These are phyloP conservation scores for Menura novaehollandiae DNA, from an alignment of 2,113 vertebrate species.

Conservation along the genomic window DNA sequence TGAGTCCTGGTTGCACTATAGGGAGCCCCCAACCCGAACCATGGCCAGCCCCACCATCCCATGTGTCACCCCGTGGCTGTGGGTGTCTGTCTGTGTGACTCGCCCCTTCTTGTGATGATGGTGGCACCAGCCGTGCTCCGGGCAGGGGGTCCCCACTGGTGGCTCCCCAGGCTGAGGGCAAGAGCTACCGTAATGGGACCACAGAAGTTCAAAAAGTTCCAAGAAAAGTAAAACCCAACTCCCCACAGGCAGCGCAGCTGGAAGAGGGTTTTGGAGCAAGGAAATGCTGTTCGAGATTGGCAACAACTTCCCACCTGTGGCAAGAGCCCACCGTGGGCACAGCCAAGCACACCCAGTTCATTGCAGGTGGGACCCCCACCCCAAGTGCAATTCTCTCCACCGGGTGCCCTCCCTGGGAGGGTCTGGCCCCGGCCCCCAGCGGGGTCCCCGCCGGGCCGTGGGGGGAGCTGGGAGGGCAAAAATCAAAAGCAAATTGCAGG, in stretches of 20 bases:
- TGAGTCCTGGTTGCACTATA: fast-evolving
- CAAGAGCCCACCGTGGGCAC: not conserved
- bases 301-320: not conserved
- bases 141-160: not conserved
- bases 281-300: not conserved
- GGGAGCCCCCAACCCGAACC: not conserved
- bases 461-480: constrained; percentile 2
- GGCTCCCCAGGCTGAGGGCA: fast-evolving
- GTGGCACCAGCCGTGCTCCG: fast-evolving
- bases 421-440: not conserved
- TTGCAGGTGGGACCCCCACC: not conserved
- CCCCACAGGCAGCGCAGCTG: not conserved
- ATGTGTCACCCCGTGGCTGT: fast-evolving
- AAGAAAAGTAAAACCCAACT: not conserved
- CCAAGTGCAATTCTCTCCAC: fast-evolving
- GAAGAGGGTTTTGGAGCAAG: not conserved
- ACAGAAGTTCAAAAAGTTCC: not conserved
- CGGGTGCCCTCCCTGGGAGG: not conserved
- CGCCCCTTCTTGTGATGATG: fast-evolving
- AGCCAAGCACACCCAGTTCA: not conserved
- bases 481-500: constrained; percentile 63
- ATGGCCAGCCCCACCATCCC: fast-evolving
- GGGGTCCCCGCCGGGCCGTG: not conserved
- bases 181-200: not conserved
- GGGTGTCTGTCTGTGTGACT: not conserved